Conservation (phyloP, 2,888 invertebrate species). For the Trachelus stipa region DNA sequence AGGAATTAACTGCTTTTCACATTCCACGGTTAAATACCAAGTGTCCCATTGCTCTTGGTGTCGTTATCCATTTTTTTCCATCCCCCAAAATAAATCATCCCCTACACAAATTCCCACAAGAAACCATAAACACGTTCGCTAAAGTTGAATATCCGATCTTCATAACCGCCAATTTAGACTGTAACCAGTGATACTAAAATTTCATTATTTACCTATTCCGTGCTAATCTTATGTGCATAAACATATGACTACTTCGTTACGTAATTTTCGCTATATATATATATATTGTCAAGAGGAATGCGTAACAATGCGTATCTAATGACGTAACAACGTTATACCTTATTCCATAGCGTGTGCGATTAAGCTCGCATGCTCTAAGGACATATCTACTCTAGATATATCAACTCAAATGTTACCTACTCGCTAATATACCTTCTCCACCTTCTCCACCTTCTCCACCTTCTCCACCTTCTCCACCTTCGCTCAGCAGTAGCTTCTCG, state of each 20-base stretch:
- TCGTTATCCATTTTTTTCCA: background rate
- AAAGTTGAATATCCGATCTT: background rate
- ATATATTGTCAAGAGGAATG: background rate
- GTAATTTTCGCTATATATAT: background rate
- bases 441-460: background rate
- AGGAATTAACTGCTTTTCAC: background rate
- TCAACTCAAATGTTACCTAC: conserved; percentile 28
- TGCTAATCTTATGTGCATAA: too few relatives aligned
- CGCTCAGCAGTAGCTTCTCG: background rate
- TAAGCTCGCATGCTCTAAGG: conserved; percentile 62
- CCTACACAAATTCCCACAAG: background rate
- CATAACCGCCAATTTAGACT: background rate
- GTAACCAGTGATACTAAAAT: background rate
- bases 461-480: too few relatives aligned
- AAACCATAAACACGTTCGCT: background rate
- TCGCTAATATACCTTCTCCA: background rate
- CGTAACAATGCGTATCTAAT: background rate
- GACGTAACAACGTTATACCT: background rate
- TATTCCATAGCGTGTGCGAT: background rate
- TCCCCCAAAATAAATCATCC: background rate
- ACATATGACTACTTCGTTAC: background rate
- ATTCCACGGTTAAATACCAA: background rate
- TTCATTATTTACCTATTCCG: too few relatives aligned
- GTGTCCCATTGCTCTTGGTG: background rate
- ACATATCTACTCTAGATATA: conserved; percentile 55